Conservation (phyloP, 2,113 vertebrate genomes). For the Channa maculata region DNA sequence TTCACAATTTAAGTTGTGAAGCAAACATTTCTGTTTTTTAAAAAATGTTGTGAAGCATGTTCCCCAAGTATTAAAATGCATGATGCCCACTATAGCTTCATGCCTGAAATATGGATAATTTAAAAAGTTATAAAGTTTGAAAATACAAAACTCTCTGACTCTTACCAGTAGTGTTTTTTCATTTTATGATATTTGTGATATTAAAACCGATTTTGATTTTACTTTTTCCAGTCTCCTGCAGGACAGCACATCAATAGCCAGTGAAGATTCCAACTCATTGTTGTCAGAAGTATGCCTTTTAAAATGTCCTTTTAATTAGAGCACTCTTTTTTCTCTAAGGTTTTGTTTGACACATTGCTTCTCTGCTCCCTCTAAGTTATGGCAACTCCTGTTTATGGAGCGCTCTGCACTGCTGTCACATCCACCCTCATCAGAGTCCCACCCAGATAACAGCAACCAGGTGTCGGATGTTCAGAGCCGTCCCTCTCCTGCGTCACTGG, state of each 20-base stretch:
- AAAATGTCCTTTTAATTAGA: conserved; percentile 22
- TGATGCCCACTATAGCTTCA: background rate
- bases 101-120: background rate
- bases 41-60: background rate
- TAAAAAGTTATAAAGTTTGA: too few relatives aligned
- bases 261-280: conserved; percentile 83
- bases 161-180: background rate
- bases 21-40: background rate
- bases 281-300: conserved; percentile 87
- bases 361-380: conserved; percentile 83
- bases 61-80: background rate
- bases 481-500: conserved; percentile 13
- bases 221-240: conserved; percentile 85
- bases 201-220: conserved; percentile 7
- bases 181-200: background rate
- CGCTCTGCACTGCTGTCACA: conserved; percentile 81
- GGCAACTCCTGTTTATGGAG: conserved; percentile 88
- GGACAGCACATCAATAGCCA: conserved; percentile 69
- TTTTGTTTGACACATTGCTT: conserved; percentile 41
- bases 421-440: conserved; percentile 74
- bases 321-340: conserved; percentile 11
- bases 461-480: conserved; percentile 46
- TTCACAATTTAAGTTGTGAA: background rate
- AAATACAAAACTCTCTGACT: background rate
- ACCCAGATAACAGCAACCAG: conserved; percentile 42